These are phyloP conservation scores for Atherinomorus stipes DNA, from an alignment of 2,113 vertebrate genomes.

Conservation along the genomic window DNA sequence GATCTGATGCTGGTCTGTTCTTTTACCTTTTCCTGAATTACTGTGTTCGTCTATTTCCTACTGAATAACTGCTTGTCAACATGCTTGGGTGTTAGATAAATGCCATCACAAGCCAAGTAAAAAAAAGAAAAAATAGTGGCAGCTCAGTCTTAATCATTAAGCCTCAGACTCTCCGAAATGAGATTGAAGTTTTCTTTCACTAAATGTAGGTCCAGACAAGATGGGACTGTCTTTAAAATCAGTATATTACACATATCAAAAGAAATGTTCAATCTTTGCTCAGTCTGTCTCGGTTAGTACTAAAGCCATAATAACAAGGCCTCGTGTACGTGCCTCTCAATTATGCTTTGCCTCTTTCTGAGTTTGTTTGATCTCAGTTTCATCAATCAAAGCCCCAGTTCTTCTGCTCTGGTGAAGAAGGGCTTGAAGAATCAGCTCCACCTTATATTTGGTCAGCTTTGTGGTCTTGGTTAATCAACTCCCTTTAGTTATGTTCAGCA, in stretches of 20 bases:
- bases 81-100: no score
- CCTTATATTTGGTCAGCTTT: conserved; percentile 44
- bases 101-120: no score
- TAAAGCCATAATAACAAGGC: conserved; percentile 65
- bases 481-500: conserved; percentile 51
- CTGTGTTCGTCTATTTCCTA: no score
- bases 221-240: neutral
- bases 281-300: conserved; percentile 2
- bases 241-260: conserved; percentile 36
- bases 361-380: conserved; percentile 52
- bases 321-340: conserved; percentile 45
- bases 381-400: conserved; percentile 40
- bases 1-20: no score
- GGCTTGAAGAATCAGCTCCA: conserved; percentile 55
- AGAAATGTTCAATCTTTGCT: conserved; percentile 29
- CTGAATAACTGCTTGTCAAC: no score
- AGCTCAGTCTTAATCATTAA: no score
- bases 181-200: no score
- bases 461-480: conserved; percentile 49
- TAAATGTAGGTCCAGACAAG: no score
- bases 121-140: no score
- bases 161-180: no score
- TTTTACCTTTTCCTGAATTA: no score
- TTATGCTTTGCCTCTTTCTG: conserved; percentile 42
- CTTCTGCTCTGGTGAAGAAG: conserved; percentile 10